Percentiles rank a stretch among this genome's conserved stretches.
These are phyloP conservation scores for Andrena praecox DNA, from an alignment of 2,888 invertebrate genomes.

Conservation along the genomic window DNA sequence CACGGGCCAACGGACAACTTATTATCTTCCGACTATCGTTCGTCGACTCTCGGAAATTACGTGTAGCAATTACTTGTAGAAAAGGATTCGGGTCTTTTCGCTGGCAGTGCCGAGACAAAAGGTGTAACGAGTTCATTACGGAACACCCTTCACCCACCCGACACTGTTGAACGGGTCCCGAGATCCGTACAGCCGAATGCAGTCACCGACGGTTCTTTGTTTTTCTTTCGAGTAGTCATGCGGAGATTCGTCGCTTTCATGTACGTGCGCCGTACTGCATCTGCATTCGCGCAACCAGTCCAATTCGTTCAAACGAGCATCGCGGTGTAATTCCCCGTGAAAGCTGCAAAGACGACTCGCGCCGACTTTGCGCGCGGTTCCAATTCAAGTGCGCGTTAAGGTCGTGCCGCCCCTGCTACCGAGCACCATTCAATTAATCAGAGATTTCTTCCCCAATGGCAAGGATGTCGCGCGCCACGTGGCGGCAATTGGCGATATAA, in stretches of 20 bases:
- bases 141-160: conserved; percentile 11
- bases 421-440: not conserved
- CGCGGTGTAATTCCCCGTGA: conserved; percentile 40
- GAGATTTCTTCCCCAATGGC: not conserved
- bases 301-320: conserved; percentile 47
- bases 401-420: not conserved
- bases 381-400: conserved; percentile 18
- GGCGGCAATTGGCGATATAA: conserved; percentile 14
- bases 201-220: conserved; percentile 38
- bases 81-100: too few relatives aligned
- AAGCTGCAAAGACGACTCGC: conserved; percentile 11
- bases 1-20: too few relatives aligned
- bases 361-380: conserved; percentile 22
- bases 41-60: too few relatives aligned
- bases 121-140: conserved; percentile 15
- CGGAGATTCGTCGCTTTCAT: conserved; percentile 35
- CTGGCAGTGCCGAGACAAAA: conserved; percentile 6
- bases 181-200: conserved; percentile 17
- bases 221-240: conserved; percentile 35
- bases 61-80: too few relatives aligned
- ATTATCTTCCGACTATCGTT: too few relatives aligned
- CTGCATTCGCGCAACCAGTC: conserved; percentile 10
- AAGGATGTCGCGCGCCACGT: not conserved
- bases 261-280: conserved; percentile 1
- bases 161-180: conserved; percentile 24